Evolutionary conservation across 2,797 vertebrate species (phyloP).

Genomic region (Gymnocypris eckloni): DNA sequence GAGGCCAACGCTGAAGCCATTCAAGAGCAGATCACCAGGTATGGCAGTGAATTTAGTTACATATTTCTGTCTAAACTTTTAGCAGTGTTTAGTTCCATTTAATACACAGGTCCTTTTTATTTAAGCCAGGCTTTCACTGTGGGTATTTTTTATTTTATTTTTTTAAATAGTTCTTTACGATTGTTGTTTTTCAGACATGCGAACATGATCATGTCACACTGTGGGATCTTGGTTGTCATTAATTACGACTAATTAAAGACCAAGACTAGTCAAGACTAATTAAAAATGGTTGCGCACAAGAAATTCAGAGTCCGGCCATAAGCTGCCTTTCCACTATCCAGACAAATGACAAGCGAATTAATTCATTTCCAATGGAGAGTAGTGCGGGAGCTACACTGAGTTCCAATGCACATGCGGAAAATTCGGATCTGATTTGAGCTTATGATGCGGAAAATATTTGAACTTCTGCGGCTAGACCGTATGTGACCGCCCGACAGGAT

Average conservation of each 20-base stretch:
- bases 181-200: neutral
- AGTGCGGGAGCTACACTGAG: too few species aligned
- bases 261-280: neutral
- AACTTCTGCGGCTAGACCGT: too few species aligned
- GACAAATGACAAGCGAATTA: too few species aligned
- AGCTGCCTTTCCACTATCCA: too few species aligned
- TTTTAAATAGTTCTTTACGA: neutral
- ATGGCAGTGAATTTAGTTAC: neutral
- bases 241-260: too few species aligned
- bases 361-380: too few species aligned
- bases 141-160: neutral
- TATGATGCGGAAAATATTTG: too few species aligned
- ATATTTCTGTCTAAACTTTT: neutral
- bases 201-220: neutral
- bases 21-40: slow-evolving; percentile 99
- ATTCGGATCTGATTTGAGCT: too few species aligned
- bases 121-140: neutral
- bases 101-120: neutral
- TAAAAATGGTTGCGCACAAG: neutral
- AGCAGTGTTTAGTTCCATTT: neutral
- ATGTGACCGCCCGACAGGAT: too few species aligned
- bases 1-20: slow-evolving; percentile 99
- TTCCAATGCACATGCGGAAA: too few species aligned
- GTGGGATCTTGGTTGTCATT: neutral
- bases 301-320: neutral